A percentile compares a stretch with the other conserved stretches of the same genome.
These are phyloP conservation scores for Hydraecia micacea DNA, from an alignment of 2,888 invertebrate species.

Conservation along the genomic window DNA sequence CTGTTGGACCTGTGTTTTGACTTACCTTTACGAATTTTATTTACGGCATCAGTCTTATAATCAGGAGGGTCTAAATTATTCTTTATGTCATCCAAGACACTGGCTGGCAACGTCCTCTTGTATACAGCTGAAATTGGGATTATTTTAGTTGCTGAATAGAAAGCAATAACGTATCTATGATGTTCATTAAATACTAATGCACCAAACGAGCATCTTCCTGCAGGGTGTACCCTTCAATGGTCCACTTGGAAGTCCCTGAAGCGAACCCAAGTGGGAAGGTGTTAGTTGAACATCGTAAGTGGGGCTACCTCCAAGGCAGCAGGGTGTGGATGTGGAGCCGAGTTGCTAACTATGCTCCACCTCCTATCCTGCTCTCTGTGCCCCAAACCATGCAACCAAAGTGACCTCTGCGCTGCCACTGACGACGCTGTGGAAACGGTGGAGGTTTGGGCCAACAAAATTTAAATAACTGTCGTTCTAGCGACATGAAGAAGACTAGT, in stretches of 20 bases:
- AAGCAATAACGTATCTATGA: not conserved
- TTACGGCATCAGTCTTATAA: constrained; percentile 11
- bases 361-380: no score
- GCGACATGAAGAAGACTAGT: no score
- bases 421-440: not conserved
- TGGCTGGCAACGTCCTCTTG: constrained; percentile 25
- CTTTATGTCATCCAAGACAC: constrained; percentile 20
- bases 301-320: not conserved
- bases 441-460: not conserved
- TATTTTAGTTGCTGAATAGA: not conserved
- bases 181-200: not conserved
- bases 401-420: no score
- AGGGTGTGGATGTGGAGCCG: no score
- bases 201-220: not conserved
- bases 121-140: constrained; percentile 29
- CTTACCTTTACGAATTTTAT: constrained; percentile 37
- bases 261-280: no score
- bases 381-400: no score
- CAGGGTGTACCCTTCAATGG: not conserved
- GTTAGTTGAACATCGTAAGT: no score
- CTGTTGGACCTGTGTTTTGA: not conserved
- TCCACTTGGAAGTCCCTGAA: no score
- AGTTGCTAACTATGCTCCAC: not conserved
- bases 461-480: not conserved
- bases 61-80: constrained; percentile 26